Base-by-base conservation (phyloP, 1,140 invertebrate genomes). In the Drosophila equinoxialis region DNA sequence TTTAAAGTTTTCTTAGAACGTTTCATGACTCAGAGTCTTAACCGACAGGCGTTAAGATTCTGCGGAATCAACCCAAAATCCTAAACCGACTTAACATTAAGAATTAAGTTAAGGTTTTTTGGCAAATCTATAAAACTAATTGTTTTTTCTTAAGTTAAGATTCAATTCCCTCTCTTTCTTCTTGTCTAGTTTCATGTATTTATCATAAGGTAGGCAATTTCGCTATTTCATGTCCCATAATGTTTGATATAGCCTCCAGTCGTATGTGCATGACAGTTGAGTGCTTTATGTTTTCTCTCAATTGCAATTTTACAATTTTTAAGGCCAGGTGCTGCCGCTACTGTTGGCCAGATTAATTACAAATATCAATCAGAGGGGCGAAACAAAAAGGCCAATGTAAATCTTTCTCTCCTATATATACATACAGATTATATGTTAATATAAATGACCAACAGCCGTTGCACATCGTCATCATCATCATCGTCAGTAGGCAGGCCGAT, bases 361-460 rank as follows among this genome's bases (percentile, higher is more conserved):
- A 60, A 68, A 60, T 60, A 76, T 76, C 66, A 76, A 76, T 76
- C 74, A 76, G 66, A 30, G 30, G 30, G 54, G 14, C 2, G 60
- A 76, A 67, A 75, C 65, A 51, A 75, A 68, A 66, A 61, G n/a
- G 58, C 13, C n/a, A 48, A 51, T 51, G 45, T 23, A 51, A 51
- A 23, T 39, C 10, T 13, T 23, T 51, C 45, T 51, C 45, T 51
- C 17, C 45, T 48, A 48, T 51, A 48, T 48, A 48, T 48, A 45
- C 42, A 2, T 48, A 17, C 35, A 37, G 35, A 37, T 37, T 23
- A 23, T 23, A 51, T 51, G 74, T 20, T 42, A 6, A 76, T 76
- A 70, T 76, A 76, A 45, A 66, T 59, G 42, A 30, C 37, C 73
- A 61, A 41, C 72, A 75, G 30, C 74, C 74, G 73, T 76, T 76